Evolutionary conservation across 1,140 invertebrate genomes (phyloP).

Genomic region (Maniola jurtina): DNA sequence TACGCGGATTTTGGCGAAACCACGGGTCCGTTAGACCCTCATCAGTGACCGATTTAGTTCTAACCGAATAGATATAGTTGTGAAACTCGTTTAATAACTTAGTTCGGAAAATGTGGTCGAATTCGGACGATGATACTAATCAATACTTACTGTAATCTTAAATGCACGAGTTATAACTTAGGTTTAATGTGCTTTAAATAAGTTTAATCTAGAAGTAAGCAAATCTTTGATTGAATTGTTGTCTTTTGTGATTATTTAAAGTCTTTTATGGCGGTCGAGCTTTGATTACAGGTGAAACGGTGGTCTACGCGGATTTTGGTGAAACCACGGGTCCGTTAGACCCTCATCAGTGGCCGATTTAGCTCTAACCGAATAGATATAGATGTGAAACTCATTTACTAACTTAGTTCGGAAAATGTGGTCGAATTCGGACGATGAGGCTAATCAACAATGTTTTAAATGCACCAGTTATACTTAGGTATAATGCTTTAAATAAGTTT

Average conservation of each 20-base stretch:
- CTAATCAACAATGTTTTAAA: neutral
- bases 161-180: neutral
- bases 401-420: conserved; percentile 9
- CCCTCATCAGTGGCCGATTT: conserved; percentile 11
- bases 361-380: conserved; percentile 12
- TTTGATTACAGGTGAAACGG: too few species aligned
- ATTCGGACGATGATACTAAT: neutral
- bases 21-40: conserved; percentile 10
- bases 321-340: conserved; percentile 7
- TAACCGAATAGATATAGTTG: conserved; percentile 14
- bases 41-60: conserved; percentile 12
- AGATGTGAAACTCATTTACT: conserved; percentile 14
- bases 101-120: conserved; percentile 3
- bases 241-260: too few species aligned
- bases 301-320: conserved; percentile 7
- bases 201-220: too few species aligned
- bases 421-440: neutral
- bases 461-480: too few species aligned
- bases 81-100: conserved; percentile 12
- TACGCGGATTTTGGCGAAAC: conserved; percentile 8
- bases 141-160: neutral
- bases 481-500: neutral
- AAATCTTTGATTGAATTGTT: too few species aligned
- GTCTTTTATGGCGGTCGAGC: neutral
- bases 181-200: too few species aligned